A percentile compares a stretch with the other conserved stretches of the same genome.
These are phyloP conservation scores for Sipha maydis DNA, from an alignment of 2,888 invertebrate genomes.

Conservation along the genomic window DNA sequence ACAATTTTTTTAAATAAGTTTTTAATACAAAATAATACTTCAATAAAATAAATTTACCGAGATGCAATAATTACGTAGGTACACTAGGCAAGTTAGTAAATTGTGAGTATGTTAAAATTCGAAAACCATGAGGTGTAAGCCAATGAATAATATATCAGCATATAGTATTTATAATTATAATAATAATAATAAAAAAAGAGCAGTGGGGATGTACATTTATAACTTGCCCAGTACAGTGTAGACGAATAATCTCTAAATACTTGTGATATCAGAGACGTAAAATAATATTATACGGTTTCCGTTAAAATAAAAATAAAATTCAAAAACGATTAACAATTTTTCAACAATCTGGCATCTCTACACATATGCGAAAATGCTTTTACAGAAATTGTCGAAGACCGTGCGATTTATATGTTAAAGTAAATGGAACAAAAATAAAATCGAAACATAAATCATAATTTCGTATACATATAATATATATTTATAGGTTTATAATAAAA, in stretches of 20 bases:
- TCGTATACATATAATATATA: constrained; percentile 17
- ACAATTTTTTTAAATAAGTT: no score
- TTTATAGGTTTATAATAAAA: constrained; percentile 27
- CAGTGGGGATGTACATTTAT: constrained; percentile 12
- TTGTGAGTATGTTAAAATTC: not conserved
- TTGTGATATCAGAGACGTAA: constrained; percentile 44
- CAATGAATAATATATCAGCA: constrained; percentile 11
- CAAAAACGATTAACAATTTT: not conserved
- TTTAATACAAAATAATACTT: constrained; percentile 24
- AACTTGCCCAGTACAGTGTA: constrained; percentile 47
- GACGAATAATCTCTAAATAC: constrained; percentile 44
- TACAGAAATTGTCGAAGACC: constrained; percentile 27
- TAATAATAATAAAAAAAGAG: constrained; percentile 1
- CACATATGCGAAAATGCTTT: constrained; percentile 19
- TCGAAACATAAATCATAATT: not conserved
- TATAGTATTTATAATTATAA: constrained; percentile 16
- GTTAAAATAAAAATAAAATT: not conserved
- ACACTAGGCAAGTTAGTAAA: constrained; percentile 43
- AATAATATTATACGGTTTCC: constrained; percentile 4
- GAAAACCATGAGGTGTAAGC: constrained; percentile 36
- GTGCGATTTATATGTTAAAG: constrained; percentile 23
- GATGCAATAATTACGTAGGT: constrained; percentile 45
- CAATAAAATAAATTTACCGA: constrained; percentile 44
- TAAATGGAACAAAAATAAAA: constrained; percentile 17
- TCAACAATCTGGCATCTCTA: constrained; percentile 36